Base-by-base conservation (phyloP, 1,140 invertebrate genomes). In the Drosophila kikkawai region DNA sequence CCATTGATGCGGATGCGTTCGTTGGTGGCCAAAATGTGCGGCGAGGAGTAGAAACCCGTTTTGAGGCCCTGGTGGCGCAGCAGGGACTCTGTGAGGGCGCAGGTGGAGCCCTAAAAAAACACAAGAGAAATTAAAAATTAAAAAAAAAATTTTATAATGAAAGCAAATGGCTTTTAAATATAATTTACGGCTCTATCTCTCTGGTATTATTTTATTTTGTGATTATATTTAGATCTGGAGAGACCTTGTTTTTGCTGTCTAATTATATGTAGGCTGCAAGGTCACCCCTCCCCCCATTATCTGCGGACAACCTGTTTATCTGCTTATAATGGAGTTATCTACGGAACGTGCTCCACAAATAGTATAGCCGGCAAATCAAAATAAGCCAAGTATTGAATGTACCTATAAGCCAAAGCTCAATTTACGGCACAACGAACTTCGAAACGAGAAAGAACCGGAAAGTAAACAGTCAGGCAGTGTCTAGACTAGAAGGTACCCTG, bases 21-120 rank as follows among this genome's bases (percentile, higher is more conserved):
- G n/a, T 97, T 94, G 0, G 98, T 98, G 47, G 96, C 95, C 8
- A 99, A 94, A 17, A 99, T 93, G 93, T 99, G 99, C 3, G 99
- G 99, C 0, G 99, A 99, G 42, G 97, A 98, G 93, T 96, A 99
- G 88, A 99, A 98, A 4, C 99, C 99, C 1, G 99, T 99, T 82
- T 95, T 96, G 81, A 95, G 97, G 2, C 98, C 98, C 91, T 97
- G 95, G 2, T 95, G 91, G 1, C 97, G 94, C 13, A 99, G 94
- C 77, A 99, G 98, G 0, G 96, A 96, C 91, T 99, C 99, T 53
- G 95, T 95, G 91, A 98, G 97, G 0, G 98, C 98, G 93, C 98
- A 99, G 0, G 98, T 99, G 15, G 98, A 99, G 19, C 97, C 97
- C 94, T 95, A 4, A 7, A 4, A 51, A 32, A n/a, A 19, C 7